Percentiles rank a stretch among this genome's conserved stretches.
These are phyloP conservation scores for Taxidea taxus DNA, from an alignment of 2,113 vertebrate species.

Conservation along the genomic window DNA sequence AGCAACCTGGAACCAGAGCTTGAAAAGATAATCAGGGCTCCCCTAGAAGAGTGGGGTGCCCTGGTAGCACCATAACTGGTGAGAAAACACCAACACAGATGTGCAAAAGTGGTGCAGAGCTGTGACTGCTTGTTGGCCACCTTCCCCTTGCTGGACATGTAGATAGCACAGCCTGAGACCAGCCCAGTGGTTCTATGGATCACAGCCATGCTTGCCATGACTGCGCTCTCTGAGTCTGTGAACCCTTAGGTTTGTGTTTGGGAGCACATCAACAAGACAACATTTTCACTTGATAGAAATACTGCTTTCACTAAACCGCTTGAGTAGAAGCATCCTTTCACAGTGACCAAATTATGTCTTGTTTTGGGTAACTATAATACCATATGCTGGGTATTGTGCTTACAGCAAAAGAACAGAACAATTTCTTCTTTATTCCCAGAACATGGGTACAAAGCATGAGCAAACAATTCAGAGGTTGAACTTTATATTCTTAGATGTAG, in stretches of 20 bases:
- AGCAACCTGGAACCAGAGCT: neutral
- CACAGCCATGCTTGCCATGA: fast-evolving
- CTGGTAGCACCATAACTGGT: neutral
- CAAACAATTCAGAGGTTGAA: neutral
- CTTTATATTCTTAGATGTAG: neutral
- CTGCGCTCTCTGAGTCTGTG: neutral
- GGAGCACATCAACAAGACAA: neutral
- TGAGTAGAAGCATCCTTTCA: neutral
- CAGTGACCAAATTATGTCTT: neutral
- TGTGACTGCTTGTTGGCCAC: neutral
- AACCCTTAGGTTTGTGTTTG: neutral
- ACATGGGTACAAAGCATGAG: neutral
- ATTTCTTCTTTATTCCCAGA: slow-evolving; percentile 21
- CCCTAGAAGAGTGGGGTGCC: neutral
- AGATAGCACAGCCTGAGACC: neutral
- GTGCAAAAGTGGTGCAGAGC: neutral
- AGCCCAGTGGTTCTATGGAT: fast-evolving
- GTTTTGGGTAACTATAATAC: neutral
- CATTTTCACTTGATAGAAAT: neutral
- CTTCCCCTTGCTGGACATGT: neutral
- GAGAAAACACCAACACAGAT: neutral
- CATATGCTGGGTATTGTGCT: neutral
- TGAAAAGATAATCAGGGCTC: neutral
- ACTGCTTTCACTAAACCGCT: neutral
- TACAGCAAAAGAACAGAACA: neutral